phyloP scores from a whole-genome alignment of 1,140 invertebrate genomes.

The Zaprionus davidi region DNA sequence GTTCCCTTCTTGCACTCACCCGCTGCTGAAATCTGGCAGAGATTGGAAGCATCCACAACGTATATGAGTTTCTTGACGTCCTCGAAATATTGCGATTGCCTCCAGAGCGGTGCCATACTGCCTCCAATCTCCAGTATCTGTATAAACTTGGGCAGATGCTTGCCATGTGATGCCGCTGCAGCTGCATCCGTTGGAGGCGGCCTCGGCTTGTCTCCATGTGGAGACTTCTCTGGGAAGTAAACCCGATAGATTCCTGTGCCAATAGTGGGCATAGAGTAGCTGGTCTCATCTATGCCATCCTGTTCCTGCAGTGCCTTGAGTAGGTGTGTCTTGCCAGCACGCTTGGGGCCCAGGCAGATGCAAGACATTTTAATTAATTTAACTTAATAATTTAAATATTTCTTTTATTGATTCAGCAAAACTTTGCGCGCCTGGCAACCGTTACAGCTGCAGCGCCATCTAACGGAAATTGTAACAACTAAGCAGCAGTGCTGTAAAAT shows the following conservation, averaged over 20 bases:
- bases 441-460: conserved; percentile 21
- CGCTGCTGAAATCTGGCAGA: conserved; percentile 92
- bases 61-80: conserved; percentile 90
- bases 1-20: conserved; percentile 72
- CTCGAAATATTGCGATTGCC: conserved; percentile 87
- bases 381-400: neutral
- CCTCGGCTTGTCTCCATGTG: conserved; percentile 74
- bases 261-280: conserved; percentile 90
- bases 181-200: conserved; percentile 47
- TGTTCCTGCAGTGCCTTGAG: conserved; percentile 89
- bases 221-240: conserved; percentile 85
- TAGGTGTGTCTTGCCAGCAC: conserved; percentile 92
- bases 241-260: conserved; percentile 90
- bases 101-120: conserved; percentile 91
- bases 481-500: neutral
- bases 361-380: conserved; percentile 83
- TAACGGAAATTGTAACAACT: neutral
- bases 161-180: conserved; percentile 26
- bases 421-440: conserved; percentile 37
- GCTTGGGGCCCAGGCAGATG: conserved; percentile 90
- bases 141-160: conserved; percentile 84
- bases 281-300: conserved; percentile 88
- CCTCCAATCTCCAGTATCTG: conserved; percentile 89
- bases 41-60: conserved; percentile 91
- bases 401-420: conserved; percentile 58